Percentiles rank a stretch among this genome's conserved stretches.
Evolutionary conservation across 2,113 vertebrate genomes (phyloP).

Genomic region (Ameiurus melas): DNA sequence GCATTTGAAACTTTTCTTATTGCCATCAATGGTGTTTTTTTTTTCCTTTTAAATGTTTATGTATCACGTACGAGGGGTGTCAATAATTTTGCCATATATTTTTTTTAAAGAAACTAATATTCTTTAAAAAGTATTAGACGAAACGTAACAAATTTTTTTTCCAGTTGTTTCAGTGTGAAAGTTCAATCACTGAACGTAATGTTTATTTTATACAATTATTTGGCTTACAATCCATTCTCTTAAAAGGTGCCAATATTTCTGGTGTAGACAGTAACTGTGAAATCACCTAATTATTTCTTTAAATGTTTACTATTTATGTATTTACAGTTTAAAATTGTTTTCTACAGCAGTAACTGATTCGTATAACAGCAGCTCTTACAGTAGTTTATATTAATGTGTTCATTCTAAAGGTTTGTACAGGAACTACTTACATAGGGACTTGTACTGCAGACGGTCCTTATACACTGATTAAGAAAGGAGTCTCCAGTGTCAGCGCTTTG

Average conservation of each 20-base stretch:
- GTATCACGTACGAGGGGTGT: neutral
- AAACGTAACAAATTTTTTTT: neutral
- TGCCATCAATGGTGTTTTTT: neutral
- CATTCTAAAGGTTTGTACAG: too few species aligned
- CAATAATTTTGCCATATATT: neutral
- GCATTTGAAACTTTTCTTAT: neutral
- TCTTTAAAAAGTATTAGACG: neutral
- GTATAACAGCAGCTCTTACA: too few species aligned
- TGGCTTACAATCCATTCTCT: neutral
- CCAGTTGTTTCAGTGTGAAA: neutral
- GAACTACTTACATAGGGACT: too few species aligned
- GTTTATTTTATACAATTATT: neutral
- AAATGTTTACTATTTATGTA: neutral
- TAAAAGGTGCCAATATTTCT: neutral
- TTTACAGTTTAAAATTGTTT: neutral
- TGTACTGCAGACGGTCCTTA: too few species aligned
- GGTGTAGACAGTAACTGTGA: neutral
- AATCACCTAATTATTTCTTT: too few species aligned
- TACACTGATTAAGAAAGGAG: too few species aligned
- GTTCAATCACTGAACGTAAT: neutral
- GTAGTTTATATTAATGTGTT: too few species aligned
- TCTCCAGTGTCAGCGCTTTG: too few species aligned
- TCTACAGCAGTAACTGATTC: neutral
- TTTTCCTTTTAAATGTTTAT: neutral
- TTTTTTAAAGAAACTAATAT: neutral